These are phyloP conservation scores for Mesocricetus auratus DNA, from an alignment of 2,113 vertebrate species.

Conservation along the genomic window DNA sequence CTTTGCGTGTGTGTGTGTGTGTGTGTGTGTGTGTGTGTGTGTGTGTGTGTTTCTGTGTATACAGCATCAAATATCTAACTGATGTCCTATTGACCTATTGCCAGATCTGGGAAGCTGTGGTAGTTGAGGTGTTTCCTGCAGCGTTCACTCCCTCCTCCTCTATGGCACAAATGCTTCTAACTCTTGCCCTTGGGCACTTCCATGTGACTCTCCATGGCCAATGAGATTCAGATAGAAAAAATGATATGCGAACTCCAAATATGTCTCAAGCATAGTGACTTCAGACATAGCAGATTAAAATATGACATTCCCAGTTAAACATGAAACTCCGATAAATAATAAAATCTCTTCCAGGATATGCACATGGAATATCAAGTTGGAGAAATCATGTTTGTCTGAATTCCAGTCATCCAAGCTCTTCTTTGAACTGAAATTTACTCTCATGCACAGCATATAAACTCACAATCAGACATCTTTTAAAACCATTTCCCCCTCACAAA, in stretches of 20 bases:
- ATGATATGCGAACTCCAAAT: not conserved
- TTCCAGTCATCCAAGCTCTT: not conserved
- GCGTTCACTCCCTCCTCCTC: not conserved
- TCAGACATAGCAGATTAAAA: not conserved
- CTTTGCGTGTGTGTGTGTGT: not conserved
- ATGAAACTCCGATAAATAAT: slow-evolving; percentile 20
- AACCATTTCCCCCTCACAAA: slow-evolving; percentile 4
- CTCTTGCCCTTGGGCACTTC: not conserved
- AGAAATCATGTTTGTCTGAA: not conserved
- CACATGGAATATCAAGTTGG: not conserved
- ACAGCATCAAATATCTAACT: not conserved
- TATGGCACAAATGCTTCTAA: not conserved
- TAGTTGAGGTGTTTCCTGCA: not conserved
- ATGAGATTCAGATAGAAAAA: not conserved
- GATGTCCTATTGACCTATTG: not conserved
- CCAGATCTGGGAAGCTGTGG: not conserved
- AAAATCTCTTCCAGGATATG: not conserved
- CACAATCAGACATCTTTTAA: not conserved
- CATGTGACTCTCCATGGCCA: not conserved
- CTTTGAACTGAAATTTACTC: not conserved
- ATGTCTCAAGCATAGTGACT: not conserved
- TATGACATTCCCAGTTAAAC: not conserved
- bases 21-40: too few species aligned
- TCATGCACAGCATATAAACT: not conserved
- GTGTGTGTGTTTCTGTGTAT: not conserved